These are phyloP conservation scores for Tetragonisca angustula DNA, from an alignment of 2,888 invertebrate genomes.

Conservation along the genomic window DNA sequence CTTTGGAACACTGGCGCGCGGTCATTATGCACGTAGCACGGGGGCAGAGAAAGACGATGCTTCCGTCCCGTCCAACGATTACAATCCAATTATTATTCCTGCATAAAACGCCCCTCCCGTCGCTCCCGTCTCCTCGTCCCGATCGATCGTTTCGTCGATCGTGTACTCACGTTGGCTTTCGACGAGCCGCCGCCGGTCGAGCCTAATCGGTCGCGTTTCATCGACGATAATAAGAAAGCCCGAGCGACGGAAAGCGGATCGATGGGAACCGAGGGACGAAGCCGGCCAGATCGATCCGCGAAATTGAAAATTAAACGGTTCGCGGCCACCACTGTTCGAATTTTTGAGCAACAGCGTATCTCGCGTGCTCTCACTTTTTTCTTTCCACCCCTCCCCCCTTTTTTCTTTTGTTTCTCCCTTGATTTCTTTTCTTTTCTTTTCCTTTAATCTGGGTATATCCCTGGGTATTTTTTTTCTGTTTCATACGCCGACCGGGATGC, in stretches of 20 bases:
- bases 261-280: neutral
- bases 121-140: neutral
- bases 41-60: constrained; percentile 50
- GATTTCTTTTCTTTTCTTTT: neutral
- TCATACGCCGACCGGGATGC: constrained; percentile 68
- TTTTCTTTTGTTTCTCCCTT: neutral
- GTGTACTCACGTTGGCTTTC: constrained; percentile 63
- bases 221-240: constrained; percentile 51
- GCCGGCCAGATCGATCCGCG: constrained; percentile 28
- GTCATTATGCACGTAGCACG: constrained; percentile 65
- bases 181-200: constrained; percentile 32
- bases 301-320: constrained; percentile 76
- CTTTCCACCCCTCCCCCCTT: neutral
- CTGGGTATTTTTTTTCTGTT: constrained; percentile 74
- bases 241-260: constrained; percentile 35
- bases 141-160: constrained; percentile 23
- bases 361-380: neutral
- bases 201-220: constrained; percentile 57
- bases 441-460: constrained; percentile 57
- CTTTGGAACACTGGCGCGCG: constrained; percentile 54
- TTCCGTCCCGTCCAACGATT: constrained; percentile 75
- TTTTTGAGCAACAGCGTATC: neutral
- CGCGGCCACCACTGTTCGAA: constrained; percentile 40
- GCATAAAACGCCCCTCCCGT: constrained; percentile 65
- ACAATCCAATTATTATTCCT: constrained; percentile 79